Percentiles rank a stretch among this genome's conserved stretches.
Conservation (phyloP, 2,888 invertebrate species). For the Epinotia bilunana region DNA sequence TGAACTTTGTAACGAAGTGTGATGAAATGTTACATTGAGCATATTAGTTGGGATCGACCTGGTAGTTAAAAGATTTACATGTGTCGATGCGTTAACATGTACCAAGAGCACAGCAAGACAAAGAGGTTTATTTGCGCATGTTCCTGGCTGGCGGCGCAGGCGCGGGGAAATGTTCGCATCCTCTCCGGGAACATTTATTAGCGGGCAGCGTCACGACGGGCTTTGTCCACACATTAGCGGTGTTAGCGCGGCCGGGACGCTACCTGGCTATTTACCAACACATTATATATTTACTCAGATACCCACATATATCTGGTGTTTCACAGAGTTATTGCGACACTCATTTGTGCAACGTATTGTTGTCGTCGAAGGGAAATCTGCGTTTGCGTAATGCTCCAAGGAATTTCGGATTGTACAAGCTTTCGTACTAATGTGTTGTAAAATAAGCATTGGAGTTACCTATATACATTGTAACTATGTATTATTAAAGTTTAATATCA, state of each 20-base stretch:
- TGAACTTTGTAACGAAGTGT: conserved; percentile 58
- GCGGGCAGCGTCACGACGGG: conserved; percentile 78
- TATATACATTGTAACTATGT: conserved; percentile 18
- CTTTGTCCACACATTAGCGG: conserved; percentile 82
- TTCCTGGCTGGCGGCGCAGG: conserved; percentile 51
- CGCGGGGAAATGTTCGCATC: conserved; percentile 65
- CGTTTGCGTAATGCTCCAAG: conserved; percentile 69
- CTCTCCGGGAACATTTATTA: conserved; percentile 81
- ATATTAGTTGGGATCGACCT: not conserved
- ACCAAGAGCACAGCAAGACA: conserved; percentile 45
- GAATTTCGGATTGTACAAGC: conserved; percentile 68
- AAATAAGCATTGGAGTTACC: conserved; percentile 56
- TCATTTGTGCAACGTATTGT: conserved; percentile 74
- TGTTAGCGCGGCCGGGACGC: conserved; percentile 72
- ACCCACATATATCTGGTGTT: conserved; percentile 70
- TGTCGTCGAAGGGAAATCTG: conserved; percentile 78
- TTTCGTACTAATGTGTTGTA: conserved; percentile 66
- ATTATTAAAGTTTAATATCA: conserved; percentile 42
- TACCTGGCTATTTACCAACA: conserved; percentile 75
- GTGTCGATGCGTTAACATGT: conserved; percentile 26
- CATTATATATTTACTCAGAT: conserved; percentile 73
- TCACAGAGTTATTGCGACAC: conserved; percentile 72
- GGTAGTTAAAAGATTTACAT: conserved; percentile 15
- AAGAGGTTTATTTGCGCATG: conserved; percentile 49
- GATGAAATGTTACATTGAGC: conserved; percentile 10